These are phyloP conservation scores for Thalassophryne amazonica DNA, from an alignment of 2,797 vertebrate genomes.

Conservation along the genomic window DNA sequence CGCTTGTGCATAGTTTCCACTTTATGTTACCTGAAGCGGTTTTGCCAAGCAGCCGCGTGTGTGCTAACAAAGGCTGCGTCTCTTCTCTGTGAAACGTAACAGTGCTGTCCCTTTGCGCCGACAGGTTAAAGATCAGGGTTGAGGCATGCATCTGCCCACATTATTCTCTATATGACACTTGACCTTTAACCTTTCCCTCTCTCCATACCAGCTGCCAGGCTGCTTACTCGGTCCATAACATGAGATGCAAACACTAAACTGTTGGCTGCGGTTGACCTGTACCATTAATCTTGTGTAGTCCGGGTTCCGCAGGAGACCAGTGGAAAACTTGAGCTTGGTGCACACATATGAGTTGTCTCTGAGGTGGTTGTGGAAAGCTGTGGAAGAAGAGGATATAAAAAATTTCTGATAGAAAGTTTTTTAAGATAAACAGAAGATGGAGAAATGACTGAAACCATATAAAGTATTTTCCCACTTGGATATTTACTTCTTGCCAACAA, in stretches of 20 bases:
- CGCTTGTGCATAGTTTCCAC: too few species aligned
- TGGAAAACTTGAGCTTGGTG: constrained; percentile 43
- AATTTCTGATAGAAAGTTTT: background rate
- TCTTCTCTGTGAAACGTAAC: constrained; percentile 25
- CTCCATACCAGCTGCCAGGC: constrained; percentile 26
- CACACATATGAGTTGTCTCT: constrained; percentile 24
- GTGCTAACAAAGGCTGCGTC: background rate
- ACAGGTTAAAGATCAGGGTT: constrained; percentile 56
- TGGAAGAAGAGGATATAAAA: background rate
- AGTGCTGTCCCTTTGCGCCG: constrained; percentile 29
- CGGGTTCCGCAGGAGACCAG: constrained; percentile 10
- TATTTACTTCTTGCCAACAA: too few species aligned
- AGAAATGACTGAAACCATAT: background rate
- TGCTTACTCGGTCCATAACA: constrained; percentile 30
- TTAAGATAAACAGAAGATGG: constrained; percentile 9
- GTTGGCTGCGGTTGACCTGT: background rate
- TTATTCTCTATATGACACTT: constrained; percentile 40
- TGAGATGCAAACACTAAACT: constrained; percentile 17
- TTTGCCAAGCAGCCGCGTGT: background rate
- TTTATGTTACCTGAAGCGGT: constrained; percentile 13
- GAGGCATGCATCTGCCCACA: constrained; percentile 56
- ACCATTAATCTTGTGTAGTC: constrained; percentile 6
- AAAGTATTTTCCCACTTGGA: constrained; percentile 5
- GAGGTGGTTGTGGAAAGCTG: constrained; percentile 35
- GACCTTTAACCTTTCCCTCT: constrained; percentile 33